Percentiles rank a stretch among this genome's conserved stretches.
These are phyloP conservation scores for Yponomeuta plumbellus DNA, from an alignment of 2,888 invertebrate species.

Conservation along the genomic window DNA sequence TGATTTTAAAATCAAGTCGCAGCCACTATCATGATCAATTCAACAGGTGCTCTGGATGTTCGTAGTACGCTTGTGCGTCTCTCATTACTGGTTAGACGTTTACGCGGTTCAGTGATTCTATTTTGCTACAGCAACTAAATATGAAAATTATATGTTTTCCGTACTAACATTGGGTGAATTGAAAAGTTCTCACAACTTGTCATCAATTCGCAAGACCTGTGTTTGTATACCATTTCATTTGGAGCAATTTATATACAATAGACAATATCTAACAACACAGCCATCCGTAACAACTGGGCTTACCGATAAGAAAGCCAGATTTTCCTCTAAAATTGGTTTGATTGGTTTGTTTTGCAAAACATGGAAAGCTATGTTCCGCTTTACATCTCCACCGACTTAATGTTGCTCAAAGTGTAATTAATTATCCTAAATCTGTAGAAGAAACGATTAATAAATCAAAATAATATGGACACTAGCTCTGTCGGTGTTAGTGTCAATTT, in stretches of 20 bases:
- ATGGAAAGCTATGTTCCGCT: too few species aligned
- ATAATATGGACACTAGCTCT: constrained; percentile 15
- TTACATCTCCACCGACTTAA: not conserved
- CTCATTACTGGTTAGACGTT: not conserved
- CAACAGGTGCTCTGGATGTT: constrained; percentile 45
- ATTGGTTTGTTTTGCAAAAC: too few species aligned
- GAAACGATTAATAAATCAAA: not conserved
- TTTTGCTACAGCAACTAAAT: not conserved
- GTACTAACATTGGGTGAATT: not conserved
- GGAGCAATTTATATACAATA: constrained; percentile 34
- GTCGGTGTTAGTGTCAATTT: constrained; percentile 30
- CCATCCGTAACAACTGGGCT: too few species aligned
- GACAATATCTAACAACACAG: not conserved
- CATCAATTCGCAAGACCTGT: constrained; percentile 27
- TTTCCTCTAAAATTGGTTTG: too few species aligned
- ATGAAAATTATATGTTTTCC: constrained; percentile 28
- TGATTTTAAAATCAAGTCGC: constrained; percentile 33
- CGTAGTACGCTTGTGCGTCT: not conserved
- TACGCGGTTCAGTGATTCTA: too few species aligned
- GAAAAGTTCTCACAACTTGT: constrained; percentile 30
- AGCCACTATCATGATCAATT: not conserved
- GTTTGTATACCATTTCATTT: too few species aligned
- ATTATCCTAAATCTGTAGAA: constrained; percentile 39
- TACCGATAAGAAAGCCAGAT: too few species aligned
- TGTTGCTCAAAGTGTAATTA: constrained; percentile 43